These are phyloP conservation scores for Acanthosoma haemorrhoidale DNA, from an alignment of 2,888 invertebrate species.

Conservation along the genomic window DNA sequence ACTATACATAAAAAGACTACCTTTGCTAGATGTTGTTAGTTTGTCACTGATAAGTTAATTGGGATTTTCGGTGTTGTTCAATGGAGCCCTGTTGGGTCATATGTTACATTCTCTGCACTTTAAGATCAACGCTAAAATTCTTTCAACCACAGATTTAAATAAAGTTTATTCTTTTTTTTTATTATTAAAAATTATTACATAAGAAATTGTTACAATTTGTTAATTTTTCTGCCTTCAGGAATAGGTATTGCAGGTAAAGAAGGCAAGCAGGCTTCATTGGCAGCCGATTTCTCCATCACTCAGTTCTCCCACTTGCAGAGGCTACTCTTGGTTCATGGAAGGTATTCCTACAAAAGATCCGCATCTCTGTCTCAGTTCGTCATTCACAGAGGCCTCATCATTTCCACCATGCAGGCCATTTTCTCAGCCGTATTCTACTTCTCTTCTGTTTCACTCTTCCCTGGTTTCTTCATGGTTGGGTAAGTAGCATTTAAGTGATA, in stretches of 20 bases:
- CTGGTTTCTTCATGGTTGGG: conserved; percentile 98
- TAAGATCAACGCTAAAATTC: too few relatives aligned
- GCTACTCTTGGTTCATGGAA: conserved; percentile 83
- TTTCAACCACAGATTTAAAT: too few relatives aligned
- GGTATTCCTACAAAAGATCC: conserved; percentile 78
- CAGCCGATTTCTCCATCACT: conserved; percentile 94
- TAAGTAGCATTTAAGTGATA: conserved; percentile 49
- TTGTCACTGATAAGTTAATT: too few relatives aligned
- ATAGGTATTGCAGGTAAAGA: conserved; percentile 89
- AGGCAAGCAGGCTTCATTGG: conserved; percentile 85
- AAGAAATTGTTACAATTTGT: too few relatives aligned
- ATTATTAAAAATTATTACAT: too few relatives aligned
- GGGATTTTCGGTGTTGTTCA: too few relatives aligned
- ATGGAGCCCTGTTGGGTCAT: too few relatives aligned
- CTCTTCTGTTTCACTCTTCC: conserved; percentile 94
- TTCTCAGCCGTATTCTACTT: conserved; percentile 99
- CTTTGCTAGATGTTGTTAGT: too few relatives aligned
- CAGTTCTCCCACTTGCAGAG: conserved; percentile 80
- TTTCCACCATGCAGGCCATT: conserved; percentile 97
- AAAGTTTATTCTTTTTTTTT: too few relatives aligned
- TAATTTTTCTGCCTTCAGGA: conserved; percentile 47
- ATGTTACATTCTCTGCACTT: too few relatives aligned
- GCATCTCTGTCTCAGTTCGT: conserved; percentile 98
- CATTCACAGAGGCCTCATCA: conserved; percentile 95
- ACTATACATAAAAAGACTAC: too few relatives aligned